phyloP scores from a whole-genome alignment of 2,797 vertebrate species.

The Gymnocypris eckloni region DNA sequence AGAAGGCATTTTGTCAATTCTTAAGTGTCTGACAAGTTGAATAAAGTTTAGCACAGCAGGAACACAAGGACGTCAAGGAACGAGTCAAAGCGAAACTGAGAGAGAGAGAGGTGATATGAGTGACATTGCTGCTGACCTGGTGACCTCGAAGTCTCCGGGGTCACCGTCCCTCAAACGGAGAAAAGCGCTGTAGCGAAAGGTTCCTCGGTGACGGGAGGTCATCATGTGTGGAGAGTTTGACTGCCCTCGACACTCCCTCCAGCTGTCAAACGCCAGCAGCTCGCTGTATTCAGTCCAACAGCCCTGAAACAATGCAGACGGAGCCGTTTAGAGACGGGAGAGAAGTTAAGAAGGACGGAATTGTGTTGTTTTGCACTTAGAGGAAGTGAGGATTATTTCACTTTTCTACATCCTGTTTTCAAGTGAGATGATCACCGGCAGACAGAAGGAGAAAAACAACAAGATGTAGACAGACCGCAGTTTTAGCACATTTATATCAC shows the following conservation, averaged over 20 bases:
- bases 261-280: constrained; percentile 25
- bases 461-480: background rate
- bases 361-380: background rate
- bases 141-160: constrained; percentile 9
- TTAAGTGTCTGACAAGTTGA: constrained; percentile 78
- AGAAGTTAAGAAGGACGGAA: background rate
- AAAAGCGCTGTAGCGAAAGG: background rate
- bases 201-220: constrained; percentile 34
- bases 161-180: constrained; percentile 29
- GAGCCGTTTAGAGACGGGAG: background rate
- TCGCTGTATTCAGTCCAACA: constrained; percentile 14
- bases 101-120: constrained; percentile 23
- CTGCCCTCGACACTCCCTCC: constrained; percentile 26
- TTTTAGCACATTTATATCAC: background rate
- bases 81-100: constrained; percentile 4
- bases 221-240: constrained; percentile 17
- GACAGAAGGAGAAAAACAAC: background rate
- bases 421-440: background rate
- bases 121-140: constrained; percentile 23
- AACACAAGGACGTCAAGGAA: constrained; percentile 62
- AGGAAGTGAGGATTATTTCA: background rate
- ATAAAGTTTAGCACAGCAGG: constrained; percentile 76
- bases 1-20: constrained; percentile 80
- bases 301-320: constrained; percentile 1
- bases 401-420: background rate